phyloP scores from a whole-genome alignment of 2,797 vertebrate species.

The Coracias cyanogaster region DNA sequence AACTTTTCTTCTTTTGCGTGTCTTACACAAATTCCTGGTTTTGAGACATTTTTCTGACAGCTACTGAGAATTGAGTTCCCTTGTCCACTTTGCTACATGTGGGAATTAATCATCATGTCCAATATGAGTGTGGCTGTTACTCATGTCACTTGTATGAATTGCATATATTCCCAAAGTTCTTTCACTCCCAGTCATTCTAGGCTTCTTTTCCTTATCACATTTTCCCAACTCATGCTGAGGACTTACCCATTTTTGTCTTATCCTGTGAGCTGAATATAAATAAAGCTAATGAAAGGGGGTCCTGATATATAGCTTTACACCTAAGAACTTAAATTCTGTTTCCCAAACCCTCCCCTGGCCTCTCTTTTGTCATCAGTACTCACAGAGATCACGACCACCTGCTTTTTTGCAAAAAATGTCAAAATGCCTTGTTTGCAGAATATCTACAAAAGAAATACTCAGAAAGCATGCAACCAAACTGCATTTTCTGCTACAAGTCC shows the following conservation, averaged over 20 bases:
- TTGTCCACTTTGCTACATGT: background rate
- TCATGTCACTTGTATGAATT: background rate
- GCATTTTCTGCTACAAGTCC: background rate
- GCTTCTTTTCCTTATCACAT: background rate
- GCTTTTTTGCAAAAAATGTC: background rate
- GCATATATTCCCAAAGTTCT: background rate
- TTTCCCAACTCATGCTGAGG: background rate
- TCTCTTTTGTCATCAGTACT: background rate
- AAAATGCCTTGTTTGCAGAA: background rate
- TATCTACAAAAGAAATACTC: background rate
- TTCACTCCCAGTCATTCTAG: background rate
- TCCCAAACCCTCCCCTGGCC: background rate
- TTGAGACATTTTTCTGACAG: background rate
- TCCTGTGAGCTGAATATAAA: background rate
- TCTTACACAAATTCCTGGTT: background rate
- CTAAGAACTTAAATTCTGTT: background rate
- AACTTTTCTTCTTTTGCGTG: background rate
- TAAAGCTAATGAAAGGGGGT: background rate
- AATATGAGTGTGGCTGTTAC: background rate
- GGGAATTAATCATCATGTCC: background rate
- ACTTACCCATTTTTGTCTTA: background rate
- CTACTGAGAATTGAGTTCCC: background rate
- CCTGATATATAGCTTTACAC: background rate
- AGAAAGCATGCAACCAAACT: background rate
- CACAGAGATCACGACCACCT: background rate